Percentiles rank a stretch among this genome's conserved stretches.
Evolutionary conservation across 2,113 vertebrate species (phyloP).

Genomic region (Alaudala cheleensis): DNA sequence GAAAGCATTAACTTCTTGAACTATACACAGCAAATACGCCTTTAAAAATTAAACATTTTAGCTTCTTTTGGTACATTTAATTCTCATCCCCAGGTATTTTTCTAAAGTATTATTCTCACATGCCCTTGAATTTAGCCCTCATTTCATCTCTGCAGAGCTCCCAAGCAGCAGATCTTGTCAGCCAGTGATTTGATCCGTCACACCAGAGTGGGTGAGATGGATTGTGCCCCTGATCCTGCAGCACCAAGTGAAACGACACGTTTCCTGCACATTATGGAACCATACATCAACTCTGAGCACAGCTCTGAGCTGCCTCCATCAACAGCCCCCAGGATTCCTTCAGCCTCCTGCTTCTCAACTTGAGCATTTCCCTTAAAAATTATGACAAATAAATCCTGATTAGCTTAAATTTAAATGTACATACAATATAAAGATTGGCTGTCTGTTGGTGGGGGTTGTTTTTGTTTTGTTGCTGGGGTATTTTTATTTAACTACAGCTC

Average conservation of each 20-base stretch:
- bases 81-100: not conserved
- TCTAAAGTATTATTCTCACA: not conserved
- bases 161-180: not conserved
- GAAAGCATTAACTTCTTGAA: slow-evolving; percentile 23
- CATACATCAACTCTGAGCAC: not conserved
- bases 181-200: not conserved
- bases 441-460: not conserved
- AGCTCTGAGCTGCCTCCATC: not conserved
- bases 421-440: not conserved
- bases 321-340: not conserved
- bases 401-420: not conserved
- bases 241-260: not conserved
- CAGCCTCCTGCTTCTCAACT: not conserved
- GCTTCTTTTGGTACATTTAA: not conserved
- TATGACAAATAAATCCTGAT: not conserved
- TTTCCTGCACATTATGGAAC: not conserved
- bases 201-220: not conserved
- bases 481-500: not conserved
- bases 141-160: not conserved
- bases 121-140: not conserved
- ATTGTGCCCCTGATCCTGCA: not conserved
- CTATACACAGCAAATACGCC: not conserved
- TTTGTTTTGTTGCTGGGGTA: not conserved
- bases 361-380: not conserved
- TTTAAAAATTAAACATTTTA: not conserved